Base-by-base conservation (phyloP, 2,888 invertebrate species). In the Pheosia gnoma region DNA sequence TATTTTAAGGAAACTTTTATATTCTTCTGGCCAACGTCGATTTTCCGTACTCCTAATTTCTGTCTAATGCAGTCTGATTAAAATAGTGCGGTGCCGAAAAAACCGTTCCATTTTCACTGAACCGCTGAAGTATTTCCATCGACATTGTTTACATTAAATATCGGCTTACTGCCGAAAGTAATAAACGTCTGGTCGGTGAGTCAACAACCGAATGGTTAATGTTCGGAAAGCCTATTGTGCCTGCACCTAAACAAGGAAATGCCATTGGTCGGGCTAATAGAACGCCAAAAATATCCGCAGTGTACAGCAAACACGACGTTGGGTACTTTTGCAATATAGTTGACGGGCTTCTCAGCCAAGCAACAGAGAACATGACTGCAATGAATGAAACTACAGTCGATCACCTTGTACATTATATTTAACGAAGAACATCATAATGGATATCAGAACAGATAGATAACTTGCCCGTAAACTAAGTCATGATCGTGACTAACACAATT, bases 231-330 rank as follows among this genome's bases (percentile, higher is more conserved):
- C 75, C 75, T 76, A 81, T 79, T 79, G 79, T 77, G 68, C 73
- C 61, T 74, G 71, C 71, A 78, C 65, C 81, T 83, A 86, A 87
- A 88, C 86, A 87, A 85, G 88, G 87, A 88, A 88, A 87, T 83
- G 75, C 80, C 79, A 78, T 69, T 71, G 79, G 75, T 73, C 63
- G 69, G 74, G 78, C 79, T 82, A 82, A 85, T 82, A 84, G 82
- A 81, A 79, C 72, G 80, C 87, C 85, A 78, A 86, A 87, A 88
- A 88, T 88, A 88, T 74, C 81, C 81, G 63, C 66, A 60, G 58
- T 69, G 68, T 53, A 75, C 73, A 75, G 78, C 76, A 78, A 81
- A 79, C 82, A 74, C 73, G 53, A 65, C 54, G 45, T 11, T n/a
- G 47, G 47, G 47, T 4, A 47, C 47, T 47, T 47, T 11, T n/a